phyloP scores from a whole-genome alignment of 92 coral and sea anemone genomes.

The Anthopleura xanthogrammica region DNA sequence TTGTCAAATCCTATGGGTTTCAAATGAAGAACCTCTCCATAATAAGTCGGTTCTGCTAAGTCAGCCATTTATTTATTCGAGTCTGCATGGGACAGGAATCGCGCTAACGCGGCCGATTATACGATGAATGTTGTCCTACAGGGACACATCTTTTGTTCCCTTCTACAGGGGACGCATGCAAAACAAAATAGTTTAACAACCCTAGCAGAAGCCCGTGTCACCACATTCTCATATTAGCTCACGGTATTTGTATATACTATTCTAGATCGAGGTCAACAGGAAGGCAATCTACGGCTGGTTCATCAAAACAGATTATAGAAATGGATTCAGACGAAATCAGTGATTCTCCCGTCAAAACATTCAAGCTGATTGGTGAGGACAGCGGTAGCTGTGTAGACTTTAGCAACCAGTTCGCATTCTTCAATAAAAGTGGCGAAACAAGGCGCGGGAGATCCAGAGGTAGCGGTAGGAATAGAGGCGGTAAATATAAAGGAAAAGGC shows the following conservation, averaged over 20 bases:
- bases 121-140: too few relatives aligned
- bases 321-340: conserved; percentile 40
- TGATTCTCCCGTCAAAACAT: conserved; percentile 37
- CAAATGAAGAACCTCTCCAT: too few relatives aligned
- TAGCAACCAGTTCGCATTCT: conserved; percentile 37
- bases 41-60: too few relatives aligned
- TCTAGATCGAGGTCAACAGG: not conserved
- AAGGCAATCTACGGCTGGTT: not conserved
- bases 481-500: not conserved
- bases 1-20: too few relatives aligned
- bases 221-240: not conserved
- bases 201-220: too few relatives aligned
- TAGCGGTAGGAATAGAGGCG: not conserved
- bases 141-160: too few relatives aligned
- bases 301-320: conserved; percentile 1
- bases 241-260: too few relatives aligned
- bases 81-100: too few relatives aligned
- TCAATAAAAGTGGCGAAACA: not conserved
- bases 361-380: conserved; percentile 37
- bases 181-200: too few relatives aligned
- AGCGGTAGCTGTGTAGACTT: conserved; percentile 23
- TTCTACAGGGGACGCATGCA: too few relatives aligned
- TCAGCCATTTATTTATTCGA: too few relatives aligned
- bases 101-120: too few relatives aligned
- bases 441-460: conserved; percentile 10